Conservation (phyloP, 53 echinoderm and acorn worm genomes). For the Henricia sp. region DNA sequence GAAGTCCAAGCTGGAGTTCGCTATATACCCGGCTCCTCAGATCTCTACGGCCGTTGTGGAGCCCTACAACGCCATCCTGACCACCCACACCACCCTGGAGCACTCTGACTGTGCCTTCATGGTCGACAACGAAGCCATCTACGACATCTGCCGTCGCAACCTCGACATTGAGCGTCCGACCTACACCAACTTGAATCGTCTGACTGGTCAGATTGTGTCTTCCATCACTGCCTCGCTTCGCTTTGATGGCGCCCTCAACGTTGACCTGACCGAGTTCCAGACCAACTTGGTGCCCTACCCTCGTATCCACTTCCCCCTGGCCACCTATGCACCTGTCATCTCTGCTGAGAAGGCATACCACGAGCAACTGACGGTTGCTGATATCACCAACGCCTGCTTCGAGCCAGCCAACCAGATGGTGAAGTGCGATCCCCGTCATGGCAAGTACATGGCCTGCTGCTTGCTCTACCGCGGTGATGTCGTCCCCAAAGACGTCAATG, state of each 20-base stretch:
- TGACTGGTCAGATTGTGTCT: conserved; percentile 85
- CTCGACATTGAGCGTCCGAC: conserved; percentile 90
- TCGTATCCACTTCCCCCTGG: conserved; percentile 89
- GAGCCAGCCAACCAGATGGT: conserved; percentile 98
- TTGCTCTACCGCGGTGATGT: conserved; percentile 94
- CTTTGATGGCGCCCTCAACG: conserved; percentile 93
- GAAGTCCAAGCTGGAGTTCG: conserved; percentile 95
- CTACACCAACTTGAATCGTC: conserved; percentile 88
- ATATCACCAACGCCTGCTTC: conserved; percentile 90
- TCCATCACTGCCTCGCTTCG: conserved; percentile 92
- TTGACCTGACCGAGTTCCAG: conserved; percentile 97
- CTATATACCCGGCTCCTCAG: conserved; percentile 79
- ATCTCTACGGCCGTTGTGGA: conserved; percentile 69
- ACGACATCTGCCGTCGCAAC: conserved; percentile 89
- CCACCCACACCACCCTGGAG: conserved; percentile 87
- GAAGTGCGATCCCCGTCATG: conserved; percentile 98
- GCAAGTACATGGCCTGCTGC: conserved; percentile 97
- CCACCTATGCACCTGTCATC: conserved; percentile 91
- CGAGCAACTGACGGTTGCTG: conserved; percentile 87
- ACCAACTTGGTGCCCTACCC: conserved; percentile 98
- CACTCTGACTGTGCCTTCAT: conserved; percentile 89
- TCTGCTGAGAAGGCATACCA: conserved; percentile 96
- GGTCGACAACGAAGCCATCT: conserved; percentile 96
- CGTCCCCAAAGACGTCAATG: conserved; percentile 98
- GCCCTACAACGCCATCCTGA: conserved; percentile 74